These are phyloP conservation scores for Hypotaenidia philippensis DNA, from an alignment of 2,797 vertebrate species.

Conservation along the genomic window DNA sequence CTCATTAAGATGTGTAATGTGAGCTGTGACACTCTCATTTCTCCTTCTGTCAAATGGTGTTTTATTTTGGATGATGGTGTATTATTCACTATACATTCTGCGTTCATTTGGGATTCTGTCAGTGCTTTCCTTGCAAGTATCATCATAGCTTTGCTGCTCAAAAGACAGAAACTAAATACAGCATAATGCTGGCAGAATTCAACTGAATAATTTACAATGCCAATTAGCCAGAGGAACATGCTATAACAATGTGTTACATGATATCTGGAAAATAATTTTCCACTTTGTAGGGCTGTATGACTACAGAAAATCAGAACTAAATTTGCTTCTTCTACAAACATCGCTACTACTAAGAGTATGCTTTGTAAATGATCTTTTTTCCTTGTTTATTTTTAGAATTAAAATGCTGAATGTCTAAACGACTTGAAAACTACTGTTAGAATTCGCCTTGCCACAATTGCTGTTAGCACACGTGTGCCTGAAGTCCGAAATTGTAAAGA, in stretches of 20 bases:
- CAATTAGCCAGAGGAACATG: not conserved
- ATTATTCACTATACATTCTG: not conserved
- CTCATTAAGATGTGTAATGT: not conserved
- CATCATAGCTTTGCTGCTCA: not conserved
- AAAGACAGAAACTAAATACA: not conserved
- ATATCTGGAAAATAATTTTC: not conserved
- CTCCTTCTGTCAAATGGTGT: not conserved
- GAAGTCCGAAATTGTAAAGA: not conserved
- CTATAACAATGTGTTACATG: not conserved
- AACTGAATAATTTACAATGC: not conserved
- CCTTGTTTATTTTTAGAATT: not conserved
- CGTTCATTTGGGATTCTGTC: conserved; percentile 5
- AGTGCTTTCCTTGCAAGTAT: not conserved
- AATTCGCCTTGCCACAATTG: not conserved
- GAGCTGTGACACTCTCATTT: not conserved
- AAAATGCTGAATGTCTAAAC: not conserved
- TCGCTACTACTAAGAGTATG: not conserved
- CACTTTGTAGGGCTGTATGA: not conserved
- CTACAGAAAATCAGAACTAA: not conserved
- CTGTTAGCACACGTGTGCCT: not conserved
- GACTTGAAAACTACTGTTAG: not conserved
- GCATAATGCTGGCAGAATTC: not conserved
- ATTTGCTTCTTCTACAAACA: not conserved
- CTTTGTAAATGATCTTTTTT: not conserved
- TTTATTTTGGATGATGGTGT: not conserved